phyloP scores from a whole-genome alignment of 2,797 vertebrate genomes.

The Enteromius mattozi region DNA sequence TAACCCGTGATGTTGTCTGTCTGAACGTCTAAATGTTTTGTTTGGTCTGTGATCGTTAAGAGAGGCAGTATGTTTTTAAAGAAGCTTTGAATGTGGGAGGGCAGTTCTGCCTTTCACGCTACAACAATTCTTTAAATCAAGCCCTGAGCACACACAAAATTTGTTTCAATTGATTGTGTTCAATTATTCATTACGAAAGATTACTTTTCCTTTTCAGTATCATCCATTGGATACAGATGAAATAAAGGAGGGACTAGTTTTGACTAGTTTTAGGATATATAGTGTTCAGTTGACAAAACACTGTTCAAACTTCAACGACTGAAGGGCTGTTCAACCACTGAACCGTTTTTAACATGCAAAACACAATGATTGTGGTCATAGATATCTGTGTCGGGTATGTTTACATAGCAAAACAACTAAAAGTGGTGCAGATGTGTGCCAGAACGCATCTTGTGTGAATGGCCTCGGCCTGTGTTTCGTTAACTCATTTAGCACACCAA shows the following conservation, averaged over 20 bases:
- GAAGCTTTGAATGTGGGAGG: constrained; percentile 35
- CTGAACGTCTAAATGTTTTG: constrained; percentile 11
- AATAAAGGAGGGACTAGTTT: not conserved
- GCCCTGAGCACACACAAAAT: not conserved
- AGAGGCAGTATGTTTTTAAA: not conserved
- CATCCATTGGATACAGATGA: not conserved
- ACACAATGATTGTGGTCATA: not conserved
- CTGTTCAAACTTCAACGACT: not conserved
- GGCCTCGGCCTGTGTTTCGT: not conserved
- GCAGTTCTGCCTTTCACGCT: constrained; percentile 18
- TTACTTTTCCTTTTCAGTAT: not conserved
- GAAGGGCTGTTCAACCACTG: not conserved
- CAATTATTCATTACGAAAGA: not conserved
- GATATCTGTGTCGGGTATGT: not conserved
- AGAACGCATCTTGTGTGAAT: not conserved
- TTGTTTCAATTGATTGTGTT: constrained; percentile 13
- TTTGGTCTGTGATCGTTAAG: not conserved
- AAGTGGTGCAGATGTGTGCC: not conserved
- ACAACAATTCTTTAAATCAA: constrained; percentile 21
- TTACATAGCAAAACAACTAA: constrained; percentile 11
- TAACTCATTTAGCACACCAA: not conserved
- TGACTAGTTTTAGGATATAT: not conserved
- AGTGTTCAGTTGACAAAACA: not conserved
- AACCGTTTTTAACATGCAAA: not conserved
- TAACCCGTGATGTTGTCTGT: constrained; percentile 3